phyloP scores from a whole-genome alignment of 37 sponge, comb jelly and placozoan species.

The Dysidea cf. avara region DNA sequence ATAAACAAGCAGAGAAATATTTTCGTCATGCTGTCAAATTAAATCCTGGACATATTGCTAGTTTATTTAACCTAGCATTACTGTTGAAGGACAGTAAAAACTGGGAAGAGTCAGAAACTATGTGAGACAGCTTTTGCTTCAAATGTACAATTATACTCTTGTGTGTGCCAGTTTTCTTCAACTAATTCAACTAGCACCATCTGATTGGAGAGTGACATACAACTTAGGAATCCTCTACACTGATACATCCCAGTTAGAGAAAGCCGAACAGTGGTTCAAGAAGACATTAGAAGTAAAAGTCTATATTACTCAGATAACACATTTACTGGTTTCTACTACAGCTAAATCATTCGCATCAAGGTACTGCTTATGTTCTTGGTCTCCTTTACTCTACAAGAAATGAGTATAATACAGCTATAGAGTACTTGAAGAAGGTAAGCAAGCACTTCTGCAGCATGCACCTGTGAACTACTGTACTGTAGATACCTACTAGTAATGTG shows the following conservation, averaged over 20 bases:
- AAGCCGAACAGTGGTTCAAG: constrained; percentile 22
- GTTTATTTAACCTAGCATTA: constrained; percentile 16
- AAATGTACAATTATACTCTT: too few relatives aligned
- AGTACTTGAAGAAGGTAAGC: neutral
- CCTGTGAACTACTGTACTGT: neutral
- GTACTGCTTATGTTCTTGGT: neutral
- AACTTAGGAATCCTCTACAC: constrained; percentile 8
- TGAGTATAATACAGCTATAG: neutral
- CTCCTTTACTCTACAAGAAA: neutral
- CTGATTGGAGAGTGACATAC: constrained; percentile 1
- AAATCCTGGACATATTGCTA: constrained; percentile 15
- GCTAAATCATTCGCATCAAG: neutral
- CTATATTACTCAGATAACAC: too few relatives aligned
- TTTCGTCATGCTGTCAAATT: constrained; percentile 32
- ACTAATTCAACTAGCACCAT: constrained; percentile 13
- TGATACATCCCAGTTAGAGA: constrained; percentile 1
- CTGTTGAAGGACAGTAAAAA: constrained; percentile 4
- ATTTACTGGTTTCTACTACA: too few relatives aligned
- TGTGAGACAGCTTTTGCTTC: neutral
- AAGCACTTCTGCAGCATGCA: too few relatives aligned
- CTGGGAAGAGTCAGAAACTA: neutral
- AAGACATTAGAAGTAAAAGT: constrained; percentile 1
- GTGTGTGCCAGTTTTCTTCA: neutral
- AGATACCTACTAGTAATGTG: neutral
- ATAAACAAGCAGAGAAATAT: constrained; percentile 8